Base-by-base conservation (phyloP, 2,888 invertebrate species). In the Acrobasis consociella region DNA sequence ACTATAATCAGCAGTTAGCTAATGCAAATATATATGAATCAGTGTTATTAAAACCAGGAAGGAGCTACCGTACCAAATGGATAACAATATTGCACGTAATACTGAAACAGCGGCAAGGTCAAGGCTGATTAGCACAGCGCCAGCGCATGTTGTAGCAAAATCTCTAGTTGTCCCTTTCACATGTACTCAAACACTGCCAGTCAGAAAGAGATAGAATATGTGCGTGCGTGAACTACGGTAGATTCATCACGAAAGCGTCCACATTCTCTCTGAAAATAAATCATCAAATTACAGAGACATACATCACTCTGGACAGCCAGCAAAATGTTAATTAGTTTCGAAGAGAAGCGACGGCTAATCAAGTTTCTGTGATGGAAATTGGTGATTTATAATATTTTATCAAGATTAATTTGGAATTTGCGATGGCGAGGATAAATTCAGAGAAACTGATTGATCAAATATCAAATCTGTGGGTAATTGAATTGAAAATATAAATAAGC, bases 261-360 rank as follows among this genome's bases (percentile, higher is more conserved):
- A 85, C 87, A 86, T 89, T 85, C 86, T 76, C 63, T 76, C 86
- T 85, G 81, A 86, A 89, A 89, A 89, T 88, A 87, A 84, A 84
- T 85, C 78, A 87, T 85, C 78, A 80, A 75, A 76, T 73, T 75
- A 67, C 65, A 68, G 5, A 53, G 37, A 49, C 53, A 63, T 59
- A 53, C 58, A 59, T 64, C 62, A 62, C 37, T 62, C 42, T 31
- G 16, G 55, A 62, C 55, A 49, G 38, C 31, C 16, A 49, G 15
- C 49, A 49, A 55, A n/a, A 55, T 49, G 31, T 38, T 62, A 62
- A 62, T 62, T 56, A 49, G 11, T 55, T 42, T 55, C 10, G 5
- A 62, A 55, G 37, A 37, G 55, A 62, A 62, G 42, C 52, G 22
- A n/a, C 0, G 46, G 10, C 7, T 42, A 46, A 49, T 42, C 42